These are phyloP conservation scores for Dromaius novaehollandiae DNA, from an alignment of 2,113 vertebrate species.

Conservation along the genomic window DNA sequence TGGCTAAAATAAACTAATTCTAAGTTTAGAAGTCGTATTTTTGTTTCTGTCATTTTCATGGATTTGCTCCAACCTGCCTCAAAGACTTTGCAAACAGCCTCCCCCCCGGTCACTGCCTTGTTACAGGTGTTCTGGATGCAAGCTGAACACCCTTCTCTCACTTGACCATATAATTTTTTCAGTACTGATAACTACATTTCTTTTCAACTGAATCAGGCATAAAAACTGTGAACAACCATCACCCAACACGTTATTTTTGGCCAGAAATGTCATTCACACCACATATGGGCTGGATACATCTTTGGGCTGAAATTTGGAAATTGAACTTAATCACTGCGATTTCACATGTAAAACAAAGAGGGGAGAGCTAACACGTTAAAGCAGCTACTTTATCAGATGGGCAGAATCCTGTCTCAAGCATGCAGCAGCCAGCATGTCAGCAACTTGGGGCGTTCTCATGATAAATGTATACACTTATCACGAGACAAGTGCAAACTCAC, in stretches of 20 bases:
- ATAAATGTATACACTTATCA: neutral
- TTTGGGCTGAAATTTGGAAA: neutral
- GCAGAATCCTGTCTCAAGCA: neutral
- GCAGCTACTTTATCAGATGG: neutral
- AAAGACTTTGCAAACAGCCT: neutral
- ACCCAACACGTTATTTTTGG: neutral
- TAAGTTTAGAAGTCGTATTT: neutral
- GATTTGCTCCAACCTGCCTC: neutral
- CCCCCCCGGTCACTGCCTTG: too few relatives aligned
- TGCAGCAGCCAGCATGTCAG: neutral
- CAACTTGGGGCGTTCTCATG: neutral
- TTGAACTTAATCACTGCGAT: neutral
- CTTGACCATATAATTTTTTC: neutral
- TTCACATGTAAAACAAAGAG: neutral
- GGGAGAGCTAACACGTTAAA: neutral
- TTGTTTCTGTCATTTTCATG: neutral
- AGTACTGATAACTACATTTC: neutral
- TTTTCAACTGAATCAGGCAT: neutral
- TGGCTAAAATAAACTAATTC: too few relatives aligned
- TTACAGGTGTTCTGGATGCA: neutral
- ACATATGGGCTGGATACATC: neutral
- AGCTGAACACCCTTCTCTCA: neutral
- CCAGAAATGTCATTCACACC: neutral
- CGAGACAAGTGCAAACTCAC: neutral
- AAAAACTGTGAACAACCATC: neutral